Base-by-base conservation (phyloP, 2,113 vertebrate species). In the Propithecus coquereli region DNA sequence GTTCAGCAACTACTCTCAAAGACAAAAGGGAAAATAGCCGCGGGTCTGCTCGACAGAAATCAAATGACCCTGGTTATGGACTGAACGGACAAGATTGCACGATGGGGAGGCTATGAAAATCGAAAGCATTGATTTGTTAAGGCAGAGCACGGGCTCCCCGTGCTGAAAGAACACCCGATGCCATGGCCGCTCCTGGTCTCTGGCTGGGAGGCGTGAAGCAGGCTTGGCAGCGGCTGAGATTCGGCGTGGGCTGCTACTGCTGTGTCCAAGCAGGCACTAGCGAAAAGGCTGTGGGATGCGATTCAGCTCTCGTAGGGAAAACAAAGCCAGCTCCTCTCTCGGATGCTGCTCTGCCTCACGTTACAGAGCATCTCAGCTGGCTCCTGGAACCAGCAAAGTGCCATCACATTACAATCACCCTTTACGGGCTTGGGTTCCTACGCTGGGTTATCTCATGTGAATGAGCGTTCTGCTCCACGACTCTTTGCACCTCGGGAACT, bases 311-410 rank as follows among this genome's bases (percentile, higher is more conserved):
- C 37, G 10, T 73, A 4, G 16, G 47, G 66, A n/a, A 23, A 77
- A 54, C 66, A 22, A 83, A 27, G 10, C 18, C 71, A 76, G 18
- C 30, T 34, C 32, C 66, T 52, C 66, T 52, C 7, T 23, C 11
- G 1, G 22, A 6, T 1, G 0, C 65, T 30, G 8, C 54, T 40
- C 32, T 34, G 2, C 0, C 0, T 32, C 17, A 18, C 16, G 0
- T 43, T 2, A 40, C 30, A 12, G 37, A 63, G 43, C 32, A 10
- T 11, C 8, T 22, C 27, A 3, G 5, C 30, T 43, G 50, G 27
- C 3, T 73, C 47, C 66, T 7, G 45, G 65, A 93, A 43, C 37
- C 0, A 1, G 57, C 6, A 9, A 27, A 25, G 2, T 12, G 20
- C 23, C 16, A 0, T 59, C 1, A 16, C 34, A 16, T 40, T 5